phyloP scores from a whole-genome alignment of 1,140 invertebrate genomes.

The Cotesia vestalis region DNA sequence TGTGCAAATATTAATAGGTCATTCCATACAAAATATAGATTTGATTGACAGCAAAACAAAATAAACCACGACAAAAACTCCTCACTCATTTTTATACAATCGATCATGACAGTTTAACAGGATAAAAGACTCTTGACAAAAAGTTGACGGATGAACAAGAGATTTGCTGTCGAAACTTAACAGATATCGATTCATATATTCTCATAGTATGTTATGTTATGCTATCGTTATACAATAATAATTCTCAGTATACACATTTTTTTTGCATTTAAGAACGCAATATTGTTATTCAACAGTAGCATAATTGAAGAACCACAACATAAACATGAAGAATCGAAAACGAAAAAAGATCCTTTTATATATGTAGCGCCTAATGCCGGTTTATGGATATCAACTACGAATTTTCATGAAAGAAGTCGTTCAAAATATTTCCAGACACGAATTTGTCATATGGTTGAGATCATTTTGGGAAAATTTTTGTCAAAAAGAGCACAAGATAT shows the following conservation, averaged over 20 bases:
- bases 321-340: no score
- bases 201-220: background rate
- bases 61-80: constrained; percentile 20
- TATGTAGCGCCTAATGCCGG: background rate
- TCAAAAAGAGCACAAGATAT: background rate
- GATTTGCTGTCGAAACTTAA: constrained; percentile 26
- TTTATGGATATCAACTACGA: constrained; percentile 17
- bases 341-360: background rate
- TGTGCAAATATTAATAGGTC: constrained; percentile 20
- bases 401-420: background rate
- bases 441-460: no score
- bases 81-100: constrained; percentile 33
- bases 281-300: no score
- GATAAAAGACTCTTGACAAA: constrained; percentile 5
- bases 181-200: constrained; percentile 2
- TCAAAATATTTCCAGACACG: no score
- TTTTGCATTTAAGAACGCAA: background rate
- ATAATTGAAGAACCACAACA: no score
- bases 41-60: constrained; percentile 23
- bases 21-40: background rate
- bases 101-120: constrained; percentile 25
- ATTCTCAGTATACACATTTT: background rate
- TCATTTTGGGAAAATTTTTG: background rate
- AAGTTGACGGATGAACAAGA: constrained; percentile 25
- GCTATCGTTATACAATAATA: background rate